Evolutionary conservation across 2,797 vertebrate genomes (phyloP).

Genomic region (Odontamblyopus rebecca): DNA sequence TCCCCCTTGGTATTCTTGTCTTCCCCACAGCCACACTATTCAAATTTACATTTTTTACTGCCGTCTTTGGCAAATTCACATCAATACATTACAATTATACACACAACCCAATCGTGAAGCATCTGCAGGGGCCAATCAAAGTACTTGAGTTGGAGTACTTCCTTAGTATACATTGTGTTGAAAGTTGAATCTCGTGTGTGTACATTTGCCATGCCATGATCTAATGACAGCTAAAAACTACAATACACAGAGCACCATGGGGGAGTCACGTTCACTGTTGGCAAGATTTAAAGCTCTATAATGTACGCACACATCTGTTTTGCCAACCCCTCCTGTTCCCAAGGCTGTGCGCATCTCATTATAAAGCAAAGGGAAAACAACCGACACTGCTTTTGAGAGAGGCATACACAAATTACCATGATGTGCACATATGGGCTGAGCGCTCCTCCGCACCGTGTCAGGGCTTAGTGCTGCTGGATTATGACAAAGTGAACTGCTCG

Average conservation of each 20-base stretch:
- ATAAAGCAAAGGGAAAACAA: constrained; percentile 28
- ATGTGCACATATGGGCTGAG: constrained; percentile 54
- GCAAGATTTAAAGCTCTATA: constrained; percentile 32
- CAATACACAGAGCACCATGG: constrained; percentile 25
- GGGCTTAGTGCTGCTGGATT: constrained; percentile 47
- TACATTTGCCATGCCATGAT: constrained; percentile 9
- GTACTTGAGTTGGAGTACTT: not conserved
- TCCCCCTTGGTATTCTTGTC: not conserved
- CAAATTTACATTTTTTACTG: not conserved
- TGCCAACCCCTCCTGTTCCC: constrained; percentile 26
- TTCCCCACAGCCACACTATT: not conserved
- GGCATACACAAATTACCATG: constrained; percentile 55
- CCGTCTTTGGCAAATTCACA: not conserved
- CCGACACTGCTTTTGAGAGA: constrained; percentile 35
- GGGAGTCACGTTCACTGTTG: constrained; percentile 18
- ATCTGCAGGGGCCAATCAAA: constrained; percentile 5
- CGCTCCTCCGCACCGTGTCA: constrained; percentile 20
- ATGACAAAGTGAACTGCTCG: constrained; percentile 61
- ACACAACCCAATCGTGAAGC: not conserved
- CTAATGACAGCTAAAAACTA: constrained; percentile 21
- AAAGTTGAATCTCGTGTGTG: not conserved
- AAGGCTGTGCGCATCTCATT: constrained; percentile 48
- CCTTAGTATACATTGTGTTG: not conserved
- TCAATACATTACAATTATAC: constrained; percentile 2
- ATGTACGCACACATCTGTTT: constrained; percentile 56